These are phyloP conservation scores for Hydrotaea diabolus DNA, from an alignment of 2,888 invertebrate species.

Conservation along the genomic window DNA sequence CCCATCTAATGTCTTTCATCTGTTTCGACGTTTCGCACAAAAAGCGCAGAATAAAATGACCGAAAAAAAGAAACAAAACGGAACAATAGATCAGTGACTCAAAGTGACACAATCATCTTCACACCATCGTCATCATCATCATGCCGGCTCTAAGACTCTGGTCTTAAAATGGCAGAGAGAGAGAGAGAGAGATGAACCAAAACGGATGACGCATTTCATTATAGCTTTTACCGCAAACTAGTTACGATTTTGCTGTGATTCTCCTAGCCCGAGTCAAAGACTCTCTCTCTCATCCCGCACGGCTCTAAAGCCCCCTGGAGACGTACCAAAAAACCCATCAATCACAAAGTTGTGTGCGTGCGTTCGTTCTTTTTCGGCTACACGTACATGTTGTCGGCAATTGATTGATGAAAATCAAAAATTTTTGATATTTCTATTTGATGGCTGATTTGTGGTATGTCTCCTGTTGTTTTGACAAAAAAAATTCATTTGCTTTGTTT, in stretches of 20 bases:
- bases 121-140: background rate
- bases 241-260: background rate
- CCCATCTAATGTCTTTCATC: background rate
- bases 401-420: too few species aligned
- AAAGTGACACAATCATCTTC: too few species aligned
- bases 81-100: conserved; percentile 9
- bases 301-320: too few species aligned
- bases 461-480: too few species aligned
- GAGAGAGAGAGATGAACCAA: background rate
- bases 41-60: background rate
- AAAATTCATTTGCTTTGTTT: too few species aligned
- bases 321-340: too few species aligned
- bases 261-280: background rate
- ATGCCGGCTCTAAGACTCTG: background rate
- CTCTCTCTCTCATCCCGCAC: background rate
- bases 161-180: too few species aligned
- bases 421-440: too few species aligned
- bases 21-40: background rate
- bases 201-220: background rate
- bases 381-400: too few species aligned
- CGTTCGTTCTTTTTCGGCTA: too few species aligned
- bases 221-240: background rate
- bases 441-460: too few species aligned
- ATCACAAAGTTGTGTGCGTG: too few species aligned
- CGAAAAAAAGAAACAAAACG: background rate